Base-by-base conservation (phyloP, 2,888 invertebrate species). In the Cantharis nigra region DNA sequence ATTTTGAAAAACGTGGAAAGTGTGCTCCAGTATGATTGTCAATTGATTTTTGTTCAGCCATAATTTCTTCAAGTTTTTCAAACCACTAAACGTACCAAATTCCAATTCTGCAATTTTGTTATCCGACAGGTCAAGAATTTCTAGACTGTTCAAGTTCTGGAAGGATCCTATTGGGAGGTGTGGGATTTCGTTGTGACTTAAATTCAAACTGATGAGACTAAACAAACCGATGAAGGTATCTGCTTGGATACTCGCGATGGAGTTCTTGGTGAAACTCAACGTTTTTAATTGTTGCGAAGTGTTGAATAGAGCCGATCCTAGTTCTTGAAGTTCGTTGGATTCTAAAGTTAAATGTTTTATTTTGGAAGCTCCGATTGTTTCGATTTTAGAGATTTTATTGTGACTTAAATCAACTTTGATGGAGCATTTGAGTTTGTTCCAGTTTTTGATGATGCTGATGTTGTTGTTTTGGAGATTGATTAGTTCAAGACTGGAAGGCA, bases 31-130 rank as follows among this genome's bases (percentile, higher is more conserved):
- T 11, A 75, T 14, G 9, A 23, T n/a, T 28, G 11, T 23, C 14
- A 75, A 26, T 11, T 23, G 64, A 14, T 75, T 75, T 49, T 65
- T 10, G 13, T 65, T 7, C 14, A 75, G 20, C 9, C 16, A 11
- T 13, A 71, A 33, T 26, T 49, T 1, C 11, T 65, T n/a, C 30
- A 75, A 63, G 5, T 9, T 13, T 2, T 30, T 3, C 16, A 75
- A 16, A 18, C 75, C 75, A n/a, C 49, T n/a, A 62, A 75, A 75
- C 2, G 71, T 75, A n/a, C 75, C 75, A 62, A 62, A 71, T n/a
- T 71, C 62, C 3, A 75, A 63, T 20, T 67, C 69, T 23, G 10
- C 62, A 9, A 75, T n/a, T 26, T 9, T 62, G 18, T 75, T 75
- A 18, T 75, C 9, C 7, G 67, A 71, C 9, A 75, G 28, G 4